Base-by-base conservation (phyloP, 2,888 invertebrate species). In the Drosophila nr. fundita region DNA sequence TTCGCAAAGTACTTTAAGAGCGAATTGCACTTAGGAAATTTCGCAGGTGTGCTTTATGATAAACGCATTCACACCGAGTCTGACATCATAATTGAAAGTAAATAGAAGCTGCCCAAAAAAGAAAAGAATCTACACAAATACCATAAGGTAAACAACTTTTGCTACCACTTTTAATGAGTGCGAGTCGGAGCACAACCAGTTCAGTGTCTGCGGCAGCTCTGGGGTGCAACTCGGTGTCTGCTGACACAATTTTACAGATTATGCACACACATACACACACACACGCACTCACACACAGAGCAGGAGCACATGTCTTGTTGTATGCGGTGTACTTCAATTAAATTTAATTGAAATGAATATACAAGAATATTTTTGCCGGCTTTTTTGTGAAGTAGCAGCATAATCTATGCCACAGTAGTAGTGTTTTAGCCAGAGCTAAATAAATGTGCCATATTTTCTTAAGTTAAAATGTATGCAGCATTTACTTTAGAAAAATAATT, bases 331-430 rank as follows among this genome's bases (percentile, higher is more conserved):
- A 85, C 83, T 87, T 87, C 86, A 87, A 87, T 87, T 88, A 89
- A 87, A 87, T 73, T 89, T 88, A 87, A 86, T 87, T 87, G 83
- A 89, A 88, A 86, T 85, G 78, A 89, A 89, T 80, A 80, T 69
- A 59, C 50, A 42, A 52, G 69, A 49, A 57, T 65, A 65, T 68
- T 76, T 67, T 68, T 72, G 69, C 52, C 59, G 60, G 40, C 57
- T 67, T 65, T 72, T 68, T 73, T 74, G 30, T 73, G 64, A 72
- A 73, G 87, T 72, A 72, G 78, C 30, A 57, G 57, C 73, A 63
- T 59, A 82, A 80, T 83, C 71, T 72, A 58, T 68, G 71, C 63
- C 53, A 57, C 29, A 72, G 55, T 38, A 60, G 45, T 55, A 45
- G 4, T 62, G 54, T n/a, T 13, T 45, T 62, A 32, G 15, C n/a